Base-by-base conservation (phyloP, 2,888 invertebrate species). In the Phyllotreta cruciferae region DNA sequence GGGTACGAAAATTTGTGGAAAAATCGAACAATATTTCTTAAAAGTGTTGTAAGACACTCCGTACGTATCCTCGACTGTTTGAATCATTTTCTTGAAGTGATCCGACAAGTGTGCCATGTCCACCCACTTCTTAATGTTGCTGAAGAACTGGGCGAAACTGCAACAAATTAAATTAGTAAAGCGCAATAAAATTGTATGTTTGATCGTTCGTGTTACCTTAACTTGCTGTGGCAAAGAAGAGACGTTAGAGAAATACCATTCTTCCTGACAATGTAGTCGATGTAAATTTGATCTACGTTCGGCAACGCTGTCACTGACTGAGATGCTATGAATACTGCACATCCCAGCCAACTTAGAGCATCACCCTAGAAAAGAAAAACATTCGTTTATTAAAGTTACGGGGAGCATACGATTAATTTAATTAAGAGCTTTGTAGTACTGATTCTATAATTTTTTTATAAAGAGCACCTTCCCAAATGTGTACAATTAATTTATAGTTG, bases 11-110 rank as follows among this genome's bases (percentile, higher is more conserved):
- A 98, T 88, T 76, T 92, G 90, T 62, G 88, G 85, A 76, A 95
- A 98, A 57, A 97, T 92, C 5, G 92, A 92, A 73, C 92, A 89
- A 80, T 91, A 97, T 76, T 96, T 94, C 75, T 94, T 92, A 80
- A 94, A 98, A 57, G 97, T 88, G n/a, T 95, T 91, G 72, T 92
- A 92, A 0, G 97, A 94, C 1, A 98, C 96, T 53, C 92, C 91
- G 84, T 98, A 97, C 77, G 94, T 96, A 61, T 91, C 87, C 76
- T 98, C 93, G 62, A 98, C 82, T 65, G 90, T 87, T 65, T 92
- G 90, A 62, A 98, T 91, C 80, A 92, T 92, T 50, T 88, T 86
- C 64, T 90, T 85, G 78, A 96, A 94, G 62, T 92, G 91, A 71
- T 89, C 88, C 0, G 94, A 88, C 82, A 96, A 86, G 69, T 90